phyloP scores from a whole-genome alignment of 2,888 invertebrate species.

The Tenthredo notha region DNA sequence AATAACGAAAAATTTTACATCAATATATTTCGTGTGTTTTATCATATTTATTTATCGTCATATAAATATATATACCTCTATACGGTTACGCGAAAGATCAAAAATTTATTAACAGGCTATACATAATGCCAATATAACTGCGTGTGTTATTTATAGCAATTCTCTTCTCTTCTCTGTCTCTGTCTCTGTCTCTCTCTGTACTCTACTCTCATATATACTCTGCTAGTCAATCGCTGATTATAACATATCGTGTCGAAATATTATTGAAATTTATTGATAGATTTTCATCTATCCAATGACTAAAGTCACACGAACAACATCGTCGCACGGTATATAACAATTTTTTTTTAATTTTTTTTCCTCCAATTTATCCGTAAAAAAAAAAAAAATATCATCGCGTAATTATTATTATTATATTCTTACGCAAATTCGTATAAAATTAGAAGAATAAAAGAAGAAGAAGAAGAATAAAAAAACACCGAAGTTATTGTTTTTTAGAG shows the following conservation, averaged over 20 bases:
- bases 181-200: no score
- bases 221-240: neutral
- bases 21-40: no score
- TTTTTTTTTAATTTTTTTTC: neutral
- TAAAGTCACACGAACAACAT: neutral
- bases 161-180: neutral
- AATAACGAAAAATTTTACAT: no score
- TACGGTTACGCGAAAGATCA: neutral
- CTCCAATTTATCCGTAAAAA: no score
- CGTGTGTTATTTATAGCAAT: slow-evolving; percentile 30
- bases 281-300: neutral
- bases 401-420: no score
- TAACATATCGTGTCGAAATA: neutral
- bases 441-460: no score
- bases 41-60: neutral
- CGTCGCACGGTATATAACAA: neutral
- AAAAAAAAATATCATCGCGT: no score
- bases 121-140: neutral
- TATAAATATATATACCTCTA: no score
- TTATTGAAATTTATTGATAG: neutral
- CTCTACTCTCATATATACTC: neutral
- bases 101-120: neutral
- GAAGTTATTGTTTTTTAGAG: neutral
- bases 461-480: neutral
- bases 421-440: no score